Evolutionary conservation across 2,797 vertebrate species (phyloP), one percentile per base, ranked within the genome.

Genomic region (Pitangus sulphuratus): DNA sequence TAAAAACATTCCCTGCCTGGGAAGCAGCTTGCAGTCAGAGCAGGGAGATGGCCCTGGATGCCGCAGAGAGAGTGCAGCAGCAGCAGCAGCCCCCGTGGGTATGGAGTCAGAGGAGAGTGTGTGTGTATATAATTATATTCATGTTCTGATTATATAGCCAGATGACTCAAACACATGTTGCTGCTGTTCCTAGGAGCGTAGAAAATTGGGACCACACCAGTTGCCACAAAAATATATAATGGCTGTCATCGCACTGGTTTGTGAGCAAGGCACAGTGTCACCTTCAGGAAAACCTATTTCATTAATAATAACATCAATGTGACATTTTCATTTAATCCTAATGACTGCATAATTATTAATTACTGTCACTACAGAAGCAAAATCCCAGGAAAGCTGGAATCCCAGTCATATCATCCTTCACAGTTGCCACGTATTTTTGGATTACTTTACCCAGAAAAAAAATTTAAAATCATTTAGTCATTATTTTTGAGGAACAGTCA

Each of bases 251-350:
- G 24, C 2, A 0, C 65, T 64, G 48, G 83, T 87, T 88, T 88
- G 83, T 82, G 80, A 93, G 74, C 85, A 50, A 84, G 58, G 71
- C 87, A 51, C 85, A 68, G 26, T 84, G 89, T 94, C 91, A 95
- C 94, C 93, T 95, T 79, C 28, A 39, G 76, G 83, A 94, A 83
- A 74, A 90, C 31, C 54, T 75, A 6, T 58, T 70, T 95, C 87
- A 82, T 95, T 96, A 94, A 84, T 65, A 77, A 47, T 18, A 93
- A 65, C 80, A n/a, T 70, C 69, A 70, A 8, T 26, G 54, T 82
- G 80, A 88, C 94, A 96, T 91, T 97, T 94, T 92, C 84, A 86
- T 93, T 96, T 96, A 65, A 84, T 79, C 74, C 40, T 92, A 93
- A 94, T 84, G 80, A 39, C 87, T 95, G 42, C 48, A 39, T 91